A percentile compares a stretch with the other conserved stretches of the same genome.
Conservation (phyloP, 2,888 invertebrate species). For the Parnassius glacialis region DNA sequence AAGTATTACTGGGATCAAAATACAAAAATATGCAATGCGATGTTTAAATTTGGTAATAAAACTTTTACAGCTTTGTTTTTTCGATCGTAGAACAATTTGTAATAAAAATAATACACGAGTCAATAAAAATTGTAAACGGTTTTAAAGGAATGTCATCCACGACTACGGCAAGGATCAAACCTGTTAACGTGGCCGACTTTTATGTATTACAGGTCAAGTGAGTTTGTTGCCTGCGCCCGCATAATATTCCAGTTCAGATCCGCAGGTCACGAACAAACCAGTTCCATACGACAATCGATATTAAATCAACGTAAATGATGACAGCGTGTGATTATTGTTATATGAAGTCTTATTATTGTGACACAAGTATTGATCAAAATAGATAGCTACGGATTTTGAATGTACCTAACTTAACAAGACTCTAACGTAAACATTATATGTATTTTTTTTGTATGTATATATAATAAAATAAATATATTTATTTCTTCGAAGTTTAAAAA, state of each 20-base stretch:
- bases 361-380: conserved; percentile 25
- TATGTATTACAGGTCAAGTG: conserved; percentile 67
- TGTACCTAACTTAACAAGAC: background rate
- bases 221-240: conserved; percentile 61
- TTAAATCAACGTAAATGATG: conserved; percentile 57
- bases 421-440: too few relatives aligned
- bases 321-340: conserved; percentile 40
- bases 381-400: background rate
- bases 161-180: conserved; percentile 58
- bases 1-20: too few relatives aligned
- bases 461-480: background rate
- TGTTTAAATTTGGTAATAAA: background rate
- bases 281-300: conserved; percentile 61
- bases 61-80: conserved; percentile 3
- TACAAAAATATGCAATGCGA: background rate
- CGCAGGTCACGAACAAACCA: conserved; percentile 50
- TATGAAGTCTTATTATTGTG: conserved; percentile 35
- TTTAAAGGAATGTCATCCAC: conserved; percentile 48
- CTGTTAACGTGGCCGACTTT: conserved; percentile 58
- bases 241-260: conserved; percentile 62
- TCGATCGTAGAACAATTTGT: background rate
- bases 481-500: background rate
- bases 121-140: conserved; percentile 37
- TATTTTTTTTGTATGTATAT: too few relatives aligned
- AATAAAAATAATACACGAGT: conserved; percentile 24